These are phyloP conservation scores for Caenorhabditis latens DNA, from an alignment of 1,140 invertebrate species.

Conservation along the genomic window DNA sequence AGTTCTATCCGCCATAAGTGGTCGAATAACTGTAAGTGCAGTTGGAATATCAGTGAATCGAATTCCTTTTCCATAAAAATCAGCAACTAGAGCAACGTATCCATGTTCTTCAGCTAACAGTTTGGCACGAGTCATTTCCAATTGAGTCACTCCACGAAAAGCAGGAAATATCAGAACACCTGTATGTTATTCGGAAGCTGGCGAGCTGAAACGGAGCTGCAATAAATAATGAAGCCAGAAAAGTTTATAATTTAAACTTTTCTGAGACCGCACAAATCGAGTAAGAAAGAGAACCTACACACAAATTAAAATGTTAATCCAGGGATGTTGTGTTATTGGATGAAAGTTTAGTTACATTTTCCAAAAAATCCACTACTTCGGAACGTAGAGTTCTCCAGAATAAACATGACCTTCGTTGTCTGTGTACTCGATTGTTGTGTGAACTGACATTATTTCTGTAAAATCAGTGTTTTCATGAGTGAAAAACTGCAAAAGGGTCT, in stretches of 20 bases:
- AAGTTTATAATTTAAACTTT: too few relatives aligned
- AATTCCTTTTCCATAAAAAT: constrained; percentile 73
- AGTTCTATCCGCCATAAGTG: constrained; percentile 62
- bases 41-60: constrained; percentile 63
- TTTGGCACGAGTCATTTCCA: constrained; percentile 66
- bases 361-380: constrained; percentile 25
- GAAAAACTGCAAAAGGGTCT: too few relatives aligned
- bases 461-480: background rate
- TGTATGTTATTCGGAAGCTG: constrained; percentile 30
- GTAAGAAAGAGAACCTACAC: too few relatives aligned
- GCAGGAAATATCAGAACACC: constrained; percentile 67
- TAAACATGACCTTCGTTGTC: constrained; percentile 40
- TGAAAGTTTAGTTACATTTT: too few relatives aligned
- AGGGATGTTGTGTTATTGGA: too few relatives aligned
- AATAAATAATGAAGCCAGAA: background rate
- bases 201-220: background rate
- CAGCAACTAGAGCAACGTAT: constrained; percentile 71
- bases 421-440: constrained; percentile 24
- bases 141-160: constrained; percentile 62
- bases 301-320: too few relatives aligned
- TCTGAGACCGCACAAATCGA: too few relatives aligned
- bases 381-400: constrained; percentile 53
- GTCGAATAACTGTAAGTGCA: constrained; percentile 61
- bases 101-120: constrained; percentile 69
- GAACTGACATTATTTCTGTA: background rate